Evolutionary conservation across 2,797 vertebrate species (phyloP), one percentile per base, ranked within the genome.

Genomic region (Tokudaia muenninki): DNA sequence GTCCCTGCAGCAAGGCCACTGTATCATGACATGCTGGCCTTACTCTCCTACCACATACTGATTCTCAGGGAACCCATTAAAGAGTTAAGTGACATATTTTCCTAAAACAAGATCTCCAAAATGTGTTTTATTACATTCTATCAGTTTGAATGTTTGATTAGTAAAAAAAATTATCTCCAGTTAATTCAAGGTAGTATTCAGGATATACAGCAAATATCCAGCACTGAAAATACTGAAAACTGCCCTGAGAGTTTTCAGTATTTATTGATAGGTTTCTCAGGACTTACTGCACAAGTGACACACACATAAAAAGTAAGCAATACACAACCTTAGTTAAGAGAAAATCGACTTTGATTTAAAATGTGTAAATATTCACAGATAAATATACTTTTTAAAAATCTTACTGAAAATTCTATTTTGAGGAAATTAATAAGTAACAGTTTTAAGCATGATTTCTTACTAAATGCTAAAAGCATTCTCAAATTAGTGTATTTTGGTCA

Each of bases 371-470:
- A 61, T 26, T 77, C 86, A 92, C 86, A 59, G 93, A 92, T 82
- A 82, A 94, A 86, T 61, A 93, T 10, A 92, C 2, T 29, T 41
- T 67, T 9, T 26, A 61, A 79, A 70, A 10, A 84, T 70, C 37
- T 74, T 57, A 81, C 9, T 93, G 17, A 78, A 96, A 97, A 96
- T 88, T 93, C 14, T 41, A 72, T 44, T 90, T 96, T 80, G 80
- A 92, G 34, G 57, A 92, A 94, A 92, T 84, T 89, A 78, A 88
- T 55, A 96, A 95, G 59, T 90, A 37, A 96, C 19, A 90, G 17
- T 93, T 93, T 41, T 47, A 17, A 91, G n/a, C 90, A 90, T 94
- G 22, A 97, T 80, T 95, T 94, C 75, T 92, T 95, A 17, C 59
- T 63, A 95, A 94, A n/a, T 78, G 50, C 16, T 94, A 70, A 92